Base-by-base conservation (phyloP, 1,140 invertebrate species). In the Stratiolaelaps scimitus region DNA sequence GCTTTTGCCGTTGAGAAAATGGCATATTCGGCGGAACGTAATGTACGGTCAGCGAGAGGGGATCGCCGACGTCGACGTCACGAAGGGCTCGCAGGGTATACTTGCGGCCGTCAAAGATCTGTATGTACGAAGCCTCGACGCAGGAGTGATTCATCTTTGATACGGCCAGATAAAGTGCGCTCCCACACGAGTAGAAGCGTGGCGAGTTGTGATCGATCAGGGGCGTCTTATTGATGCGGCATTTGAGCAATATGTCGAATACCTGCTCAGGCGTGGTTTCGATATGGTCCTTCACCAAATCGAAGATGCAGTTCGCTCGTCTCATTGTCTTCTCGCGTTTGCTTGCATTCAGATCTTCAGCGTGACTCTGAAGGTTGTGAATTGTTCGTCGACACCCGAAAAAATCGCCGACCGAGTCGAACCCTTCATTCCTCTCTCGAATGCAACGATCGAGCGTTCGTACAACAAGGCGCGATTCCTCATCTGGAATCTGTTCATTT, bases 81-180 rank as follows among this genome's bases (percentile, higher is more conserved):
- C 23, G 53, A 20, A 60, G 17, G 53, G 53, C 53, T 6, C 53
- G 15, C 15, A 60, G 10, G 15, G 34, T 17, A 5, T 29, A 29
- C 4, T 60, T 60, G 2, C 53, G 26, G 1, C 53, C 53, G 53
- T 60, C 34, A 23, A 60, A 60, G 2, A 60, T 60, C 53, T 60
- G 53, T 17, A 60, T 23, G 20, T 60, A 60, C 1, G 26, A 15
- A 34, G 26, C 34, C 4, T 26, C 34, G 53, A 60, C 53, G 26
- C 53, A 60, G 10, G 53, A 60, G 20, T 60, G 53, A 34, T 60
- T 60, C 15, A 34, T 60, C 23, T 60, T 60, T 10, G 53, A 60
- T 29, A 15, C 53, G 2, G 53, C 53, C 53, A 60, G 10, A 26
- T 60, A 60, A 34, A 60, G 26, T 15, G 53, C 53, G 6, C 53